Evolutionary conservation across 2,888 invertebrate genomes (phyloP), one percentile per base, ranked within the genome.

Genomic region (Agrotis ipsilon): DNA sequence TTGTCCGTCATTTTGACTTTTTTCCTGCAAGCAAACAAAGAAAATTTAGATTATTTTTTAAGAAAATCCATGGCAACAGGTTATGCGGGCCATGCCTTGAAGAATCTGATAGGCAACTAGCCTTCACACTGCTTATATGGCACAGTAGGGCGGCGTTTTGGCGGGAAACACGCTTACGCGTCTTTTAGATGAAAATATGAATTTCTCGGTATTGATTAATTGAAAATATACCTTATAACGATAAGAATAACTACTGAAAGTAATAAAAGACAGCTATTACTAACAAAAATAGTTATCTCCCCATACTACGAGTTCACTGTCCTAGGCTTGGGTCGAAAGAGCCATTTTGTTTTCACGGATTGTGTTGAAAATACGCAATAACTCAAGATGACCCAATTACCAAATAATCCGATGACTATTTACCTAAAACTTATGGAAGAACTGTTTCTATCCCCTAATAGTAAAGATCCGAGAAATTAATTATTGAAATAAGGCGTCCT

Each of bases 1-100:
- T 97, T 99, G 98, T 96, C 97, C 97, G 91, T 97, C 97, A 96
- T 98, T 97, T 96, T 98, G 97, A 92, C 92, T 93, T 95, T 96
- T 96, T 93, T 96, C 94, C 96, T 96, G 92, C 75, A 93, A 94
- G 69, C 76, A 82, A 89, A 87, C 83, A 88, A 86, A 81, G 76
- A 79, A 82, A 80, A 78, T 79, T 83, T 58, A 67, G 65, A 46
- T 73, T 83, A 90, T 86, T 82, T 79, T 78, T 55, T 39, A 59
- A 68, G 65, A 80, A 84, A 89, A 85, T 84, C 66, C 75, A 84
- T 82, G 84, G 87, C 90, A 92, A 92, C 91, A 92, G 91, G 92
- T 92, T 91, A 92, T 82, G 83, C 81, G 80, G 83, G 75, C 87
- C 92, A 92, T 84, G 91, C 89, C 88, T 87, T 74, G 74, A 78